phyloP scores from a whole-genome alignment of 2,797 vertebrate species.

The Bryconaethiops microstoma region DNA sequence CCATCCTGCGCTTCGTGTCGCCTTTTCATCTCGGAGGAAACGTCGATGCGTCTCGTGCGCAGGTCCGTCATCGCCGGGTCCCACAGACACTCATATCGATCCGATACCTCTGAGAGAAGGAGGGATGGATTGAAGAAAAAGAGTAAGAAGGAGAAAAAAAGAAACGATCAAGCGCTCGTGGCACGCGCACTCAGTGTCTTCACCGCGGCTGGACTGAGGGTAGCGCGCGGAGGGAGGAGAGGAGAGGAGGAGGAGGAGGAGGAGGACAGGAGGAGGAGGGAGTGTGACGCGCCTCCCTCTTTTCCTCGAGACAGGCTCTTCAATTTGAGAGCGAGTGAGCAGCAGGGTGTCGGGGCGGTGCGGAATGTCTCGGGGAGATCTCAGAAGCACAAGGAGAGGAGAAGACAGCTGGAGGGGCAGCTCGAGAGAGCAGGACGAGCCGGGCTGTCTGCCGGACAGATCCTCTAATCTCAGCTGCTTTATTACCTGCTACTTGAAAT shows the following conservation, averaged over 20 bases:
- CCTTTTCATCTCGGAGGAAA: conserved; percentile 59
- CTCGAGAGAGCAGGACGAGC: not conserved
- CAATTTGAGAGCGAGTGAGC: conserved; percentile 59
- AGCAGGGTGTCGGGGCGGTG: conserved; percentile 57
- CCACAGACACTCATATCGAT: conserved; percentile 60
- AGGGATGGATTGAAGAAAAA: not conserved
- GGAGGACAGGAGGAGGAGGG: conserved; percentile 30
- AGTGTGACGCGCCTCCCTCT: conserved; percentile 51
- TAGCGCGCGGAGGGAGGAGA: conserved; percentile 21
- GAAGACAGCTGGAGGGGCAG: not conserved
- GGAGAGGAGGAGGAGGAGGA: conserved; percentile 9
- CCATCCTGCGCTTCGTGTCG: conserved; percentile 21
- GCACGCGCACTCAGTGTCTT: conserved; percentile 34
- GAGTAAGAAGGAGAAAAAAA: conserved; percentile 31
- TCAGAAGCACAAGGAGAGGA: conserved; percentile 21
- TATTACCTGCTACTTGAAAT: not conserved
- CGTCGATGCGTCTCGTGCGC: conserved; percentile 49
- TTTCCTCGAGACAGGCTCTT: conserved; percentile 42
- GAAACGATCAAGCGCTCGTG: conserved; percentile 36
- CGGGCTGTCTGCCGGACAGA: not conserved
- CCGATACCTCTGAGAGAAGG: conserved; percentile 49
- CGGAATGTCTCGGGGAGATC: conserved; percentile 62
- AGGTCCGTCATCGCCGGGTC: conserved; percentile 29
- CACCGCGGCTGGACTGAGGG: conserved; percentile 13
- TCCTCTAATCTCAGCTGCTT: not conserved